phyloP scores from a whole-genome alignment of 2,113 vertebrate genomes.

The Leuciscus idus region DNA sequence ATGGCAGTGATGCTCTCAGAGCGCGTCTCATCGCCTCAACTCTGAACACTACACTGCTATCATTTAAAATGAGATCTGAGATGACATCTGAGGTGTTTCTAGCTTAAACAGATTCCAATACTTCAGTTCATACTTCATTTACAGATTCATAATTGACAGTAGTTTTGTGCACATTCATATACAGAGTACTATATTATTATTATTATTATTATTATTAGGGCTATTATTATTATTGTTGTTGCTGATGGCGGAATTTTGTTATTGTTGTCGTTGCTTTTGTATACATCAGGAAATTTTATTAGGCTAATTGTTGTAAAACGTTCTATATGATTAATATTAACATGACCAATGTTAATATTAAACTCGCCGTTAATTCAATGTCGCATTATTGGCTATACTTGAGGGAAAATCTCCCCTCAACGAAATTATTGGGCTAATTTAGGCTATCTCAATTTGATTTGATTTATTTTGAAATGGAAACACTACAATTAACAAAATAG shows the following conservation, averaged over 20 bases:
- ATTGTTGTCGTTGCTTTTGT: background rate
- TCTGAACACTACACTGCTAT: background rate
- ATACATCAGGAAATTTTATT: background rate
- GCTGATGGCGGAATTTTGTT: background rate
- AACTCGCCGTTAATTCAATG: background rate
- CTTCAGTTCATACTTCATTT: background rate
- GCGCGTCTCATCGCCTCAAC: background rate
- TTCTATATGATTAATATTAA: background rate
- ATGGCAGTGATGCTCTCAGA: conserved; percentile 15
- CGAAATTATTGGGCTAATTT: background rate
- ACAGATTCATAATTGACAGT: background rate
- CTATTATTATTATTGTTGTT: background rate
- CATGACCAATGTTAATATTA: background rate
- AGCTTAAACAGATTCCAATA: background rate
- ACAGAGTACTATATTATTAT: background rate
- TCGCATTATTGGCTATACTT: background rate
- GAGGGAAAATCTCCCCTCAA: background rate
- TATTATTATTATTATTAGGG: background rate
- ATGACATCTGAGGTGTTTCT: background rate
- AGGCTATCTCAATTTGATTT: background rate
- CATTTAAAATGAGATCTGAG: background rate
- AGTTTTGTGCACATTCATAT: background rate
- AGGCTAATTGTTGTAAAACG: background rate
- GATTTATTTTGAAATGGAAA: background rate
- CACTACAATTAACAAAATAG: background rate